Conservation (phyloP, 1,140 invertebrate genomes). For the Solen grandis region DNA sequence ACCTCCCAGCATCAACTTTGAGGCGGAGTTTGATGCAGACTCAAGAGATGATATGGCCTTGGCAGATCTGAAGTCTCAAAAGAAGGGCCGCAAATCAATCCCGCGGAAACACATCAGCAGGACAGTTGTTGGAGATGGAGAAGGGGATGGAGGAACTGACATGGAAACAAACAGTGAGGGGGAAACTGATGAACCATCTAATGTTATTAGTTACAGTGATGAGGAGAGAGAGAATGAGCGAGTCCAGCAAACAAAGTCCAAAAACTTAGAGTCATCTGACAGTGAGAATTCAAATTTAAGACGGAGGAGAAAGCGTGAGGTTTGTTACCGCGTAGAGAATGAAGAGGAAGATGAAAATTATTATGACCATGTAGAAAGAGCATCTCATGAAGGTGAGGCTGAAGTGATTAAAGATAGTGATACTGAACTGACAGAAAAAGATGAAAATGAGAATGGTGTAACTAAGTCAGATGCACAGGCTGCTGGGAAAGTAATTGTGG, state of each 20-base stretch:
- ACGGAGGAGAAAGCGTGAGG: not conserved
- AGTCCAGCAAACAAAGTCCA: slow-evolving; percentile 9
- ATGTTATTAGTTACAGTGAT: slow-evolving; percentile 18
- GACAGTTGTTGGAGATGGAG: not conserved
- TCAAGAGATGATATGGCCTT: slow-evolving; percentile 35
- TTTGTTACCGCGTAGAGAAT: slow-evolving; percentile 2
- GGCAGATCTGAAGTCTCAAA: slow-evolving; percentile 52
- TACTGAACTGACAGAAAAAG: not conserved
- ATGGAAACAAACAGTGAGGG: not conserved
- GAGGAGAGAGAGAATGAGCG: slow-evolving; percentile 43
- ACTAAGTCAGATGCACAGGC: not conserved
- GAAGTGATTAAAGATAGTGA: slow-evolving; percentile 4
- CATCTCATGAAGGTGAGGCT: slow-evolving; percentile 8
- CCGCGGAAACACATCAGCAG: slow-evolving; percentile 53
- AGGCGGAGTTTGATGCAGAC: slow-evolving; percentile 30
- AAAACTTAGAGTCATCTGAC: not conserved
- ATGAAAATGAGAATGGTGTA: not conserved
- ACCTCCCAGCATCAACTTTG: slow-evolving; percentile 33
- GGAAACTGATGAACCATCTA: slow-evolving; percentile 26
- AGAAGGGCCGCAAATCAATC: slow-evolving; percentile 64
- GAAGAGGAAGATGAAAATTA: slow-evolving; percentile 52
- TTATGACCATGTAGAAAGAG: too few relatives aligned
- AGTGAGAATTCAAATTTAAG: slow-evolving; percentile 2
- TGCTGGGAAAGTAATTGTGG: not conserved
- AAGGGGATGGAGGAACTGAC: slow-evolving; percentile 4